These are phyloP conservation scores for Neoitamus cyanurus DNA, from an alignment of 2,888 invertebrate species.

Conservation along the genomic window DNA sequence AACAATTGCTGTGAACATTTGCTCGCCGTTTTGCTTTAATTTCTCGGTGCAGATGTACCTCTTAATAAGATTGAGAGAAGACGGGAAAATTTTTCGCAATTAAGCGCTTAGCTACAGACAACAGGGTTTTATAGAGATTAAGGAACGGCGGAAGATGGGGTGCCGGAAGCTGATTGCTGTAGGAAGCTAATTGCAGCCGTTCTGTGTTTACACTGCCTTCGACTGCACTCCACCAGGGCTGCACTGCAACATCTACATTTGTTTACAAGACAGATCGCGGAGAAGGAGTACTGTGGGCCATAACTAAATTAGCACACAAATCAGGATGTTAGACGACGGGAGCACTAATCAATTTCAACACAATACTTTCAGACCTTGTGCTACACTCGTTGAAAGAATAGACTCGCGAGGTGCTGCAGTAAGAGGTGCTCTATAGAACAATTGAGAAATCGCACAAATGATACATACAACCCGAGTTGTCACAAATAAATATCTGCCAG, in stretches of 20 bases:
- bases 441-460: not conserved
- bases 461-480: not conserved
- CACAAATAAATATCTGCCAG: not conserved
- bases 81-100: not conserved
- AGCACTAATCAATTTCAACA: not conserved
- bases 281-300: not conserved
- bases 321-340: not conserved
- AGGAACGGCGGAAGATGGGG: not conserved
- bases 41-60: not conserved
- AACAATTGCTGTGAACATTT: not conserved
- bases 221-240: not conserved
- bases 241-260: not conserved
- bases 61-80: not conserved
- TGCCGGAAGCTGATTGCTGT: not conserved
- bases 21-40: not conserved
- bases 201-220: not conserved
- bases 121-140: not conserved
- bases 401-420: not conserved
- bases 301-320: not conserved
- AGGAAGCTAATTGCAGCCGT: not conserved
- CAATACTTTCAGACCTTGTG: not conserved
- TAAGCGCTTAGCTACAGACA: not conserved
- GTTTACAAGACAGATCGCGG: not conserved
- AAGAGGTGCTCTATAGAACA: not conserved
- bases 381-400: too few relatives aligned